Percentiles rank a stretch among this genome's conserved stretches.
phyloP scores from a whole-genome alignment of 2,113 vertebrate species.

The Theristicus caerulescens region DNA sequence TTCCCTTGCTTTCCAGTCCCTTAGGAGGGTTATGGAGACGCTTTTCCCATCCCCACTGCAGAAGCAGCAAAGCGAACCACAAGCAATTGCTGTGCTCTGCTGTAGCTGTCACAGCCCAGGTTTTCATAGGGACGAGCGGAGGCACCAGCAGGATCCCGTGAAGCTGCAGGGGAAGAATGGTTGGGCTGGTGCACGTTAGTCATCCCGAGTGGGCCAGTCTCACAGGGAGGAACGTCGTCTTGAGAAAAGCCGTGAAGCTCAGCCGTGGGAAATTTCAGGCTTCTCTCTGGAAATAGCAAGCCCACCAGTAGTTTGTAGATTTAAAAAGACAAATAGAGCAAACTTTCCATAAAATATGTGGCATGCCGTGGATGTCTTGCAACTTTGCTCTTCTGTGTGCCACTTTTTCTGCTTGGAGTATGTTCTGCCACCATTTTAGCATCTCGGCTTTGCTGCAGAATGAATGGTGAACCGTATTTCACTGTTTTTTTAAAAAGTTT shows the following conservation, averaged over 20 bases:
- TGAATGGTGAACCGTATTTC: background rate
- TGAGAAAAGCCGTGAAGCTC: background rate
- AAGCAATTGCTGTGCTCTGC: background rate
- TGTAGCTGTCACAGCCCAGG: background rate
- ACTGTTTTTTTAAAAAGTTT: background rate
- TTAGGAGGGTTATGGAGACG: background rate
- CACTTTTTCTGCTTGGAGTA: background rate
- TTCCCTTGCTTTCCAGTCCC: constrained; percentile 47
- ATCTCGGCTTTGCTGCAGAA: background rate
- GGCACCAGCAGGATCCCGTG: background rate
- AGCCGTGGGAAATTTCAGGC: background rate
- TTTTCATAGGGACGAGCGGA: background rate
- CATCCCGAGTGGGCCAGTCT: background rate
- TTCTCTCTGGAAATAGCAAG: background rate
- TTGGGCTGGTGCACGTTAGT: background rate
- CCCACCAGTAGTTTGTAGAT: background rate
- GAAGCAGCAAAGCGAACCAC: background rate
- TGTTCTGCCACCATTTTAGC: background rate
- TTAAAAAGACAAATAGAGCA: background rate
- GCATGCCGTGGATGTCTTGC: background rate
- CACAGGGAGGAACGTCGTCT: background rate
- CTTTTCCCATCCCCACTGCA: background rate
- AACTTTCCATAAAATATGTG: background rate
- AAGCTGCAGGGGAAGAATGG: background rate
- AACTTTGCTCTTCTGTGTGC: background rate